Evolutionary conservation across 2,113 vertebrate species (phyloP), one percentile per base, ranked within the genome.

Genomic region (Dendrocopos noguchii): DNA sequence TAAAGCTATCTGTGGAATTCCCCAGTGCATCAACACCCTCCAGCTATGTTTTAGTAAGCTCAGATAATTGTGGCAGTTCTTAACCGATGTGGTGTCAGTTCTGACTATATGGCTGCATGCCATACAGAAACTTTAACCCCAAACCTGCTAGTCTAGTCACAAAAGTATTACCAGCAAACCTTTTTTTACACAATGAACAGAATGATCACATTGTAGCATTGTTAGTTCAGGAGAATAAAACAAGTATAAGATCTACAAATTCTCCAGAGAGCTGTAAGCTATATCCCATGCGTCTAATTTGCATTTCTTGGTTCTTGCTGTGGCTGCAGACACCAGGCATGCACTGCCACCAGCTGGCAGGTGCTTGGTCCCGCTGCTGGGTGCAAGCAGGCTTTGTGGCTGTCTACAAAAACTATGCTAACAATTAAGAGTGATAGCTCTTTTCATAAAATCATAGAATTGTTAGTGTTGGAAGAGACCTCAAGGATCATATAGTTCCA

Each of bases 251-350:
- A 20, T 4, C 15, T 3, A 5, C 13, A 31, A 1, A 3, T 20
- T 21, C 8, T 4, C 21, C 4, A 33, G 7, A 61, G 16, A n/a
- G 31, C 12, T 36, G 3, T 10, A 22, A 15, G 39, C 29, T 31
- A 2, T 10, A 3, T 7, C 4, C 24, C 1, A 17, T 7, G 4
- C 14, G 22, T 34, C 13, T n/a, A 42, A 12, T 12, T 3, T 2
- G 20, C 12, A 33, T 9, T 13, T 34, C 27, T 9, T 2, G 31
- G 25, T 8, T 34, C 21, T 4, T 44, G 42, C 53, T 2, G 71
- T 4, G 31, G 55, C 65, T 67, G 42, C 28, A 61, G 53, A 21
- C 39, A 47, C 15, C 27, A 12, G 22, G 63, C 25, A 42, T 36
- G 63, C 16, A 28, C 11, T 18, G 25, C 17, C 24, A 65, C 39